A percentile compares a stretch with the other conserved stretches of the same genome.
phyloP scores from a whole-genome alignment of 30 jellyfish, hydroid and myxozoan genomes.

The Hydractinia symbiolongicarpus region DNA sequence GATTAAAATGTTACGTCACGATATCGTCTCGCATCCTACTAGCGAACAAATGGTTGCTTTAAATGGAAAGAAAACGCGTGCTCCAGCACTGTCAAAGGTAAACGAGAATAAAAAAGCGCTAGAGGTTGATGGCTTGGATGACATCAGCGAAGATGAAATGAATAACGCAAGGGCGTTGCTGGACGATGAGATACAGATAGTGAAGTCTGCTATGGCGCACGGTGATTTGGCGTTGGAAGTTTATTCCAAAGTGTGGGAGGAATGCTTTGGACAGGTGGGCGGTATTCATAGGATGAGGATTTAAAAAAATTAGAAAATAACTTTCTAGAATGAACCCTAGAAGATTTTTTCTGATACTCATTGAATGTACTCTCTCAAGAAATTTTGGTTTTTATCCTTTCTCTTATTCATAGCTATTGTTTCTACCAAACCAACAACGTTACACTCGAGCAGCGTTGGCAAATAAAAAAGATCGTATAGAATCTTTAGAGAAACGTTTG shows the following conservation, averaged over 20 bases:
- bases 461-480: conserved; percentile 87
- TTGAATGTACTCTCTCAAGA: background rate
- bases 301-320: background rate
- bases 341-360: background rate
- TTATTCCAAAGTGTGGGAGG: conserved; percentile 94
- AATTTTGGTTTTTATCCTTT: background rate
- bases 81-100: conserved; percentile 45
- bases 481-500: conserved; percentile 76
- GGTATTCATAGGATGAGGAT: background rate
- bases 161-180: conserved; percentile 59
- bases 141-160: conserved; percentile 71
- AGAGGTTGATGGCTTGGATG: conserved; percentile 65
- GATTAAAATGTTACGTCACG: conserved; percentile 86
- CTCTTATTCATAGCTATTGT: conserved; percentile 53
- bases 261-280: conserved; percentile 90
- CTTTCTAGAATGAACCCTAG: background rate
- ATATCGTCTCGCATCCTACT: conserved; percentile 70
- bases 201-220: conserved; percentile 66
- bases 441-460: conserved; percentile 96
- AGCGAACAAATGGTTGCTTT: conserved; percentile 42
- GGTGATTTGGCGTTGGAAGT: conserved; percentile 81
- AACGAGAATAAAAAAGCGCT: conserved; percentile 56
- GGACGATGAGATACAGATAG: conserved; percentile 59
- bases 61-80: conserved; percentile 60
- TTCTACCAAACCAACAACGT: conserved; percentile 88